phyloP scores from a whole-genome alignment of 2,797 vertebrate genomes.

The Mus caroli region DNA sequence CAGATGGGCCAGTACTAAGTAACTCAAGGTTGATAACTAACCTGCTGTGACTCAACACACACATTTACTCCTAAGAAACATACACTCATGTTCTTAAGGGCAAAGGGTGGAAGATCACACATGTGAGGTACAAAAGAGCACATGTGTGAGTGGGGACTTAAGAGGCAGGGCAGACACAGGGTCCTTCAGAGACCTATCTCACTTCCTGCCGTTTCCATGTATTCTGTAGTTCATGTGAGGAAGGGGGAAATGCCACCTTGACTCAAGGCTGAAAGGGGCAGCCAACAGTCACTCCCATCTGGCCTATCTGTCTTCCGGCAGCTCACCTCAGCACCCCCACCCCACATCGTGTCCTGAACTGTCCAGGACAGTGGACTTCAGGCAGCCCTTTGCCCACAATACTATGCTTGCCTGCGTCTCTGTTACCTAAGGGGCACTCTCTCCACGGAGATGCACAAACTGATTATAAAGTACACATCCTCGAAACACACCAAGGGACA shows the following conservation, averaged over 20 bases:
- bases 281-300: neutral
- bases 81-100: neutral
- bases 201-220: neutral
- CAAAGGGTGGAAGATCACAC: neutral
- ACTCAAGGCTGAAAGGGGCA: neutral
- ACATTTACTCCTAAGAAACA: neutral
- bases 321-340: too few species aligned
- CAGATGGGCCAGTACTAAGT: neutral
- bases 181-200: neutral
- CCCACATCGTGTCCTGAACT: neutral
- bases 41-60: too few species aligned
- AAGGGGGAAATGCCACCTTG: neutral
- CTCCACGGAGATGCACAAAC: neutral
- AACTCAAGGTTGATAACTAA: neutral
- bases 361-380: neutral
- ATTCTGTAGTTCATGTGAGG: neutral
- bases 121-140: neutral
- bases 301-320: rapidly evolving
- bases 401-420: neutral
- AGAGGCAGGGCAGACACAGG: neutral
- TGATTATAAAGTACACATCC: neutral
- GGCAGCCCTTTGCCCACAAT: neutral
- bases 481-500: neutral
- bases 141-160: neutral
- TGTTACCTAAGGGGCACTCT: neutral